These are phyloP conservation scores for Neria commutata DNA, from an alignment of 2,888 invertebrate genomes.

Conservation along the genomic window DNA sequence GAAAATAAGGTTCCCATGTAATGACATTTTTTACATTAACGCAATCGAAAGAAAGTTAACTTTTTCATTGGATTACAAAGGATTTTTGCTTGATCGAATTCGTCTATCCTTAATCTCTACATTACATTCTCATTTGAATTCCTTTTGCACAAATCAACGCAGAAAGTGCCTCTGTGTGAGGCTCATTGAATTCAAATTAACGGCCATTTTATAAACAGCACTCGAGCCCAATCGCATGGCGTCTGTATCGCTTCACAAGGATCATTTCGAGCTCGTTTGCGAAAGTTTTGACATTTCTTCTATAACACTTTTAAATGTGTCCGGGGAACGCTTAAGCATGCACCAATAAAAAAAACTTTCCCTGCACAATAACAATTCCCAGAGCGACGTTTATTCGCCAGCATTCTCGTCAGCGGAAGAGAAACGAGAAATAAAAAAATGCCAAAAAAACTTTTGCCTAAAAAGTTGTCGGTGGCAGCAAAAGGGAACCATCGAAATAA, in stretches of 20 bases:
- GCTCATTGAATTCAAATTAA: no score
- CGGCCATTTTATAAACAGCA: background rate
- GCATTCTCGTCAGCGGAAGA: conserved; percentile 20
- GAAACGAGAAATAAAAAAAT: conserved; percentile 13
- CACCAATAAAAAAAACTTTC: background rate
- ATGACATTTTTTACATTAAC: no score
- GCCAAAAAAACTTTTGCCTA: background rate
- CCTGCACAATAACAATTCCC: conserved; percentile 18
- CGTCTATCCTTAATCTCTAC: no score
- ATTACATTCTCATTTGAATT: no score
- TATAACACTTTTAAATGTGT: background rate
- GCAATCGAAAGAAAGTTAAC: no score
- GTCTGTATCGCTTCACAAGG: background rate
- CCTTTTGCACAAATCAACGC: no score
- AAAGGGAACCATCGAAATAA: background rate
- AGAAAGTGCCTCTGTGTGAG: no score
- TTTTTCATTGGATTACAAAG: no score
- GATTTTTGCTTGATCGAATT: no score
- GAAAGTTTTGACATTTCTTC: conserved; percentile 7
- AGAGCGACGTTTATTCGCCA: conserved; percentile 19
- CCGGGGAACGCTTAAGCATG: background rate
- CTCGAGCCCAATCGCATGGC: no score
- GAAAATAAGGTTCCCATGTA: no score
- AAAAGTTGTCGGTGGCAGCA: no score
- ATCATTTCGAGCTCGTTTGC: conserved; percentile 1